Base-by-base conservation (phyloP, 2,888 invertebrate species). In the Digitonthophagus gazella region DNA sequence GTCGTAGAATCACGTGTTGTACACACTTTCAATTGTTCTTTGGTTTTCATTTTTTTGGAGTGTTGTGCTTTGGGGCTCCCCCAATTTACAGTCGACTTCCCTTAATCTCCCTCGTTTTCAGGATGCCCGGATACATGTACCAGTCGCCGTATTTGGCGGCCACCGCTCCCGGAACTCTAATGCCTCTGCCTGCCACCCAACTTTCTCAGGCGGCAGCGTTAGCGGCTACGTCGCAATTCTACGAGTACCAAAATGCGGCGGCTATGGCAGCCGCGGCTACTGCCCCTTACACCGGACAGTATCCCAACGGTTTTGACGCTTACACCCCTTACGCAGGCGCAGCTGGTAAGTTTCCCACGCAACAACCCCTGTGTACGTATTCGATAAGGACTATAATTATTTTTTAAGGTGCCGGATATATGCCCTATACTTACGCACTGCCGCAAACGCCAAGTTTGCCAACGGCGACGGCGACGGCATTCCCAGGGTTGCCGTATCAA, bases 161-260 rank as follows among this genome's bases (percentile, higher is more conserved):
- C 22, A 85, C 87, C 44, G 84, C 87, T 67, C 87, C 87, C 15
- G 89, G 89, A 15, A 90, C 91, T 67, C 81, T 91, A 76, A 88
- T 93, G 75, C 90, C 90, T 75, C 83, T 90, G 76, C 90, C 89
- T 71, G 83, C 86, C 22, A 83, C 85, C 20, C 91, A 90, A 78
- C 82, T 91, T 77, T 89, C 89, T 76, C 91, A 91, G 79, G 91
- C 91, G 0, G 91, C 92, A 5, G 92, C 92, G 0, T 87, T 92
- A 67, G 92, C 92, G 8, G 92, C 92, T n/a, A 85, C 87, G 64
- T 90, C 91, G 77, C 91, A 93, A 79, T 89, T 93, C 79, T 93
- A 93, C 80, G 92, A 93, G 84, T 93, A 93, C 82, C 93, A 93
- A 78, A 88, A 88, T 76, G 88, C 86, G n/a, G 85, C 84, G 22